Percentiles rank a stretch among this genome's conserved stretches.
Conservation (phyloP, 1,140 invertebrate species). For the Steinernema khuongi region DNA sequence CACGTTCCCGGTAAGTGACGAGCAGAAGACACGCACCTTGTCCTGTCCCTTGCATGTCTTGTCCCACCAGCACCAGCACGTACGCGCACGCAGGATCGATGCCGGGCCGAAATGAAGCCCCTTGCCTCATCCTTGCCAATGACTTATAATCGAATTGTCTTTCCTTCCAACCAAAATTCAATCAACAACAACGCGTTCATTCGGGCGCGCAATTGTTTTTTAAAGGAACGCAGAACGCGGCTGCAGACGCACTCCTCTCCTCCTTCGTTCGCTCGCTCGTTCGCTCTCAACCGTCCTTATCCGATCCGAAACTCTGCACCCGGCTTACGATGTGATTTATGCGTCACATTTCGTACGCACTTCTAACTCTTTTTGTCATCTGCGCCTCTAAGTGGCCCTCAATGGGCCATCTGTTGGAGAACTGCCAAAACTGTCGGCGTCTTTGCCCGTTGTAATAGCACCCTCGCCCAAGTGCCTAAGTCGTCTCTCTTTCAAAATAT, state of each 20-base stretch:
- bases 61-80: background rate
- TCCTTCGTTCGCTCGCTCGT: background rate
- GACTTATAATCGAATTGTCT: constrained; percentile 13
- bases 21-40: background rate
- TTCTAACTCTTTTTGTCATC: background rate
- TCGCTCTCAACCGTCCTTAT: background rate
- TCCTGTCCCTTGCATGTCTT: background rate
- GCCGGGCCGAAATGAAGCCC: background rate
- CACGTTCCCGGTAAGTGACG: constrained; percentile 13
- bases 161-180: constrained; percentile 13
- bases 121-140: constrained; percentile 9
- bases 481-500: constrained; percentile 24
- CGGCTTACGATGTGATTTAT: background rate
- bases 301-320: background rate
- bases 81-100: background rate
- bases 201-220: constrained; percentile 12
- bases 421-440: constrained; percentile 8
- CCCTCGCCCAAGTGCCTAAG: constrained; percentile 16
- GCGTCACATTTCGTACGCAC: background rate
- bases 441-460: constrained; percentile 6
- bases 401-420: constrained; percentile 17
- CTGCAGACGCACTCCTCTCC: background rate
- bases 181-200: constrained; percentile 13
- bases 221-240: background rate
- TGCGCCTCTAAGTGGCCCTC: background rate